These are phyloP conservation scores for Fragum fragum DNA, from an alignment of 2,888 invertebrate species.

Conservation along the genomic window DNA sequence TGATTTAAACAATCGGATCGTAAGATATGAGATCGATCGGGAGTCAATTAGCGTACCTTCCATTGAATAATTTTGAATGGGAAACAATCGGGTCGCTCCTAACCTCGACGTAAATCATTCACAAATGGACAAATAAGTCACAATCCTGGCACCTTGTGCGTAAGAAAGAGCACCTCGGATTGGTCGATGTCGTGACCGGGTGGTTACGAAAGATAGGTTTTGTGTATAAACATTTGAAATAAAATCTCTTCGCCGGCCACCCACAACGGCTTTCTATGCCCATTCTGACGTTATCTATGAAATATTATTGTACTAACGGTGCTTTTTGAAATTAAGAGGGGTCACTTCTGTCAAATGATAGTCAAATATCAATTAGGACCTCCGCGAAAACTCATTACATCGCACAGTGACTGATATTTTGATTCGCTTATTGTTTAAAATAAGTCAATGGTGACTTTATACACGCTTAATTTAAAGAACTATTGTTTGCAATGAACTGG, in stretches of 20 bases:
- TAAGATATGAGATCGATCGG: conserved; percentile 45
- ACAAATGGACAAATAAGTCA: conserved; percentile 52
- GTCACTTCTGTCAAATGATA: conserved; percentile 13
- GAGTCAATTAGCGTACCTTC: conserved; percentile 63
- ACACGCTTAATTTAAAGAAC: conserved; percentile 23
- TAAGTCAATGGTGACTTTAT: background rate
- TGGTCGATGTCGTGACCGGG: conserved; percentile 47
- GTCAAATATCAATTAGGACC: conserved; percentile 56
- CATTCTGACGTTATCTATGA: conserved; percentile 48
- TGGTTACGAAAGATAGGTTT: conserved; percentile 18
- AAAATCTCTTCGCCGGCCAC: conserved; percentile 41
- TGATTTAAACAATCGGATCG: conserved; percentile 57
- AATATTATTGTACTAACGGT: conserved; percentile 25
- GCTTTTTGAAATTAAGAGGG: conserved; percentile 17
- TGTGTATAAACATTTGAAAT: conserved; percentile 5
- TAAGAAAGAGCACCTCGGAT: conserved; percentile 60
- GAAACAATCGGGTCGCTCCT: conserved; percentile 48
- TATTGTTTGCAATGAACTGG: conserved; percentile 3
- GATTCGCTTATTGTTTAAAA: conserved; percentile 14
- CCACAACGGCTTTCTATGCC: conserved; percentile 49
- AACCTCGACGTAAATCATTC: conserved; percentile 59
- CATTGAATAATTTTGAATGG: conserved; percentile 40
- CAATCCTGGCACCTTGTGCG: conserved; percentile 62
- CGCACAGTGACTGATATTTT: background rate
- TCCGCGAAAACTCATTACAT: conserved; percentile 45